Percentiles rank a stretch among this genome's conserved stretches.
Conservation (phyloP, 2,888 invertebrate genomes). For the Drosophila neonasuta region DNA sequence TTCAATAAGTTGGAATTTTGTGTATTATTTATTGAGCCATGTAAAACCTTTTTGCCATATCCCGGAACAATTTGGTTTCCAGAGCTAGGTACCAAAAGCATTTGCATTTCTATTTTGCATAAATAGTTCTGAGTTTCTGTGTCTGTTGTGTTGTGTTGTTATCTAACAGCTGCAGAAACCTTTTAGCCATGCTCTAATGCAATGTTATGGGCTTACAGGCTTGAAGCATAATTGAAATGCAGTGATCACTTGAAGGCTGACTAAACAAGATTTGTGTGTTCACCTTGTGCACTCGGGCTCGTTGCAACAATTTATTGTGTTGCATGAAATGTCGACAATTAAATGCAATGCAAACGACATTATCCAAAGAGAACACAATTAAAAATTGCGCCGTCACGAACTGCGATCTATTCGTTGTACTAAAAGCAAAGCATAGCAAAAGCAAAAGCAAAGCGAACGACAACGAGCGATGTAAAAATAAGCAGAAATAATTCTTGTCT, state of each 20-base stretch:
- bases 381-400: slow-evolving; percentile 67
- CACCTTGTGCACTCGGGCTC: not conserved
- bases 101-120: slow-evolving; percentile 48
- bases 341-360: slow-evolving; percentile 69
- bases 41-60: slow-evolving; percentile 22
- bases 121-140: slow-evolving; percentile 11
- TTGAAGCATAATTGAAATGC: slow-evolving; percentile 37
- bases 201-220: slow-evolving; percentile 9
- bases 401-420: slow-evolving; percentile 48
- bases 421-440: slow-evolving; percentile 13
- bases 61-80: slow-evolving; percentile 48
- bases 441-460: slow-evolving; percentile 24
- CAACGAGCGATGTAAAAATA: slow-evolving; percentile 71
- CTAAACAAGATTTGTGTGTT: slow-evolving; percentile 37
- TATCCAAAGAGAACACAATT: slow-evolving; percentile 45
- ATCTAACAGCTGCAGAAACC: slow-evolving; percentile 26
- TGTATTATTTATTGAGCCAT: slow-evolving; percentile 7
- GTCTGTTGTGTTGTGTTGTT: slow-evolving; percentile 6
- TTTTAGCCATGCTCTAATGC: slow-evolving; percentile 12
- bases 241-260: slow-evolving; percentile 36
- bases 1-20: slow-evolving; percentile 3
- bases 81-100: slow-evolving; percentile 28
- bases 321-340: slow-evolving; percentile 72
- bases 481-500: slow-evolving; percentile 75
- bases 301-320: slow-evolving; percentile 63